These are phyloP conservation scores for Tachuris rubrigastra DNA, from an alignment of 2,113 vertebrate genomes.

Conservation along the genomic window DNA sequence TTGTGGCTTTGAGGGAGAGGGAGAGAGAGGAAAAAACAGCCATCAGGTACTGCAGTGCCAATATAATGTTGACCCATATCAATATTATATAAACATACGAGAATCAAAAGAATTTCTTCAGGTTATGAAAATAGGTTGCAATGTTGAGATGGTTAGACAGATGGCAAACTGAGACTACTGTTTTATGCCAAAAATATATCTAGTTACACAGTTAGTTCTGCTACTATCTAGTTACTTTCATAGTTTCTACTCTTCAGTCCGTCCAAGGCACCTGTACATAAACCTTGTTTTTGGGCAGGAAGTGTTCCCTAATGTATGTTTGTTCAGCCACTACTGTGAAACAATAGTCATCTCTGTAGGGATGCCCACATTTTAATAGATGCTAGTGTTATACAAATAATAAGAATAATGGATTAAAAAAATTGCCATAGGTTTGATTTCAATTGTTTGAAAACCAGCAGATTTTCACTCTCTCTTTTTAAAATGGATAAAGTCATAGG, in stretches of 20 bases:
- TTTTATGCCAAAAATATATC: conserved; percentile 32
- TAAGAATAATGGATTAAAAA: neutral
- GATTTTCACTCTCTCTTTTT: neutral
- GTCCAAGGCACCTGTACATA: neutral
- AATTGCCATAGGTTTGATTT: neutral
- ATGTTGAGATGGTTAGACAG: conserved; percentile 56
- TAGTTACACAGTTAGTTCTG: conserved; percentile 16
- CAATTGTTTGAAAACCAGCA: neutral
- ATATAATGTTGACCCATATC: neutral
- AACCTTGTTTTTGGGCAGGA: neutral
- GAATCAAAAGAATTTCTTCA: neutral
- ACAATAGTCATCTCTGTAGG: neutral
- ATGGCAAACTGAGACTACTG: conserved; percentile 65
- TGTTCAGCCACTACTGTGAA: neutral
- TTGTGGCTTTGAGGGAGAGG: neutral
- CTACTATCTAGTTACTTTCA: neutral
- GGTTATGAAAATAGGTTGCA: conserved; percentile 46
- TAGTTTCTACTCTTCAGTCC: neutral
- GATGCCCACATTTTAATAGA: neutral
- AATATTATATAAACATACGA: neutral
- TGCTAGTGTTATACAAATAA: neutral
- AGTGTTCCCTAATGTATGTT: neutral
- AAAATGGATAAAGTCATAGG: neutral
- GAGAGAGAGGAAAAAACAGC: neutral
- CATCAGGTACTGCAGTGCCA: neutral